Percentiles rank a stretch among this genome's conserved stretches.
Evolutionary conservation across 1,140 invertebrate genomes (phyloP).

Genomic region (Drosophila bocqueti): DNA sequence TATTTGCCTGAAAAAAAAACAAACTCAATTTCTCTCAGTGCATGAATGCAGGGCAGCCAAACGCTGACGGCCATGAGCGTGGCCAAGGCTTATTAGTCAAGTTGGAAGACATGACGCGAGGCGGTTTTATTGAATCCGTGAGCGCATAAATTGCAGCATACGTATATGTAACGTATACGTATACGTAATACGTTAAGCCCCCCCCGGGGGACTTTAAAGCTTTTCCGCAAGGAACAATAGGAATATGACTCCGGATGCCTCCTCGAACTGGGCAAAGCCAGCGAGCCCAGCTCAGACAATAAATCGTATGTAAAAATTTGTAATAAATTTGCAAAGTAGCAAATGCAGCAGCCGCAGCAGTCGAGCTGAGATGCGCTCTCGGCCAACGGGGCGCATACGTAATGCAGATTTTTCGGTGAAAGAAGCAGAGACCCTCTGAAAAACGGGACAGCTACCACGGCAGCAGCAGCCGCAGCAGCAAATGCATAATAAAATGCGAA

Average conservation of each 20-base stretch:
- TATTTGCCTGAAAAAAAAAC: background rate
- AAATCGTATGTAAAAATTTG: slow-evolving; percentile 83
- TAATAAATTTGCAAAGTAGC: slow-evolving; percentile 83
- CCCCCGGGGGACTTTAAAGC: slow-evolving; percentile 43
- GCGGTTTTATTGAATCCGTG: slow-evolving; percentile 70
- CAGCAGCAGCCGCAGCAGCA: slow-evolving; percentile 29
- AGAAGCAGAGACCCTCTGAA: slow-evolving; percentile 23
- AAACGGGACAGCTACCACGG: slow-evolving; percentile 28
- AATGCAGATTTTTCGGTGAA: slow-evolving; percentile 60
- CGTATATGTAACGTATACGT: slow-evolving; percentile 2
- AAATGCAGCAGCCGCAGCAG: slow-evolving; percentile 68
- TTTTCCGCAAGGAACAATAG: slow-evolving; percentile 21
- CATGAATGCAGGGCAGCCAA: slow-evolving; percentile 6
- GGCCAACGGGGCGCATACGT: slow-evolving; percentile 73
- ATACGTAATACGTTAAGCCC: slow-evolving; percentile 5
- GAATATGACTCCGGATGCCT: slow-evolving; percentile 61
- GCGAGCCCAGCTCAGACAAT: slow-evolving; percentile 75
- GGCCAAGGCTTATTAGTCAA: slow-evolving; percentile 76
- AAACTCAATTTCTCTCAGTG: background rate
- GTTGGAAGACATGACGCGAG: slow-evolving; percentile 52
- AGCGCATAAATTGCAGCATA: slow-evolving; percentile 33
- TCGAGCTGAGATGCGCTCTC: slow-evolving; percentile 36
- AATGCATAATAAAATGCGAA: slow-evolving; percentile 75
- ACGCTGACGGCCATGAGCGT: slow-evolving; percentile 41
- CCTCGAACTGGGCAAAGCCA: slow-evolving; percentile 29